Percentiles rank a stretch among this genome's conserved stretches.
Evolutionary conservation across 2,888 invertebrate species (phyloP).

Genomic region (Stomorhina lunata): DNA sequence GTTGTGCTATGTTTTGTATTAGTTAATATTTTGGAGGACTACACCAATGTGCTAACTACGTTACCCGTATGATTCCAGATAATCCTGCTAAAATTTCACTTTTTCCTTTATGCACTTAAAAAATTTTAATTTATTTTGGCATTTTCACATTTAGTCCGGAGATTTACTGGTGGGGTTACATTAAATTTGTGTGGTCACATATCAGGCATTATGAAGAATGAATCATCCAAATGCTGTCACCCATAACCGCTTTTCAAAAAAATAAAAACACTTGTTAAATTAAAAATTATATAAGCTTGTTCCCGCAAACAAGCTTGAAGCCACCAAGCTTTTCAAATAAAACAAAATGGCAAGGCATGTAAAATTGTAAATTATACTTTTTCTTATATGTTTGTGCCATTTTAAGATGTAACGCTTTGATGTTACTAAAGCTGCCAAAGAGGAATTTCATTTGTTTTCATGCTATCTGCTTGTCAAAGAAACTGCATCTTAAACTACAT

Average conservation of each 20-base stretch:
- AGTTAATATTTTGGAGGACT: too few species aligned
- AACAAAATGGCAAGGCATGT: not conserved
- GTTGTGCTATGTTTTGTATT: too few species aligned
- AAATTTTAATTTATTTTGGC: too few species aligned
- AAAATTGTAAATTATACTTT: conserved; percentile 15
- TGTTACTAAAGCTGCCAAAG: not conserved
- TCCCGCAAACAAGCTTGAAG: not conserved
- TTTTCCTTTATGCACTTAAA: too few species aligned
- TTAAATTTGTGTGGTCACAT: too few species aligned
- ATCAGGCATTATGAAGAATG: too few species aligned
- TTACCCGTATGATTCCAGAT: too few species aligned
- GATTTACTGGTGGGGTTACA: too few species aligned
- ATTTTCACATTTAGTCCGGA: too few species aligned
- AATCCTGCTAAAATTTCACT: too few species aligned
- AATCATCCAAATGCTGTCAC: not conserved
- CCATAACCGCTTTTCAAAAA: not conserved
- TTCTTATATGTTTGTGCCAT: not conserved
- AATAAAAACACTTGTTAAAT: not conserved
- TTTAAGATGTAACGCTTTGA: not conserved
- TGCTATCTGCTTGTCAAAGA: conserved; percentile 49
- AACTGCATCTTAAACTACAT: conserved; percentile 46
- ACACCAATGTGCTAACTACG: too few species aligned
- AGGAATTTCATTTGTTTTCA: conserved; percentile 23
- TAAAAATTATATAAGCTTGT: not conserved
- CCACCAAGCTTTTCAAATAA: not conserved